Evolutionary conservation across 2,797 vertebrate species (phyloP).

Genomic region (Diplodus puntazzo): DNA sequence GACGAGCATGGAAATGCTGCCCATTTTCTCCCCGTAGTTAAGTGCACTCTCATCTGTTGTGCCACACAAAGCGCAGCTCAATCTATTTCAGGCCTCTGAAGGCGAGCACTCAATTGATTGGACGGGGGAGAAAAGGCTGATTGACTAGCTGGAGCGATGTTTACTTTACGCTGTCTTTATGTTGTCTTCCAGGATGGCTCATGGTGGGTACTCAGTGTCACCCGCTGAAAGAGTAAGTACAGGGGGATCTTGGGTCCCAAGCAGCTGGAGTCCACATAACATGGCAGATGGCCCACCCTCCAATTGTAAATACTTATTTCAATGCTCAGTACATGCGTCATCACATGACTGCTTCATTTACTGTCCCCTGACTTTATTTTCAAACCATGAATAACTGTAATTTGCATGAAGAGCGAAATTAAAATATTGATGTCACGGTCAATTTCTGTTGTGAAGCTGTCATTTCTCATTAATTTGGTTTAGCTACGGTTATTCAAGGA

Average conservation of each 20-base stretch:
- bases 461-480: slow-evolving; percentile 35
- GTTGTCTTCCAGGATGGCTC: slow-evolving; percentile 61
- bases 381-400: slow-evolving; percentile 6
- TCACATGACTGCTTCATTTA: slow-evolving; percentile 28
- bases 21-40: slow-evolving; percentile 76
- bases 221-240: slow-evolving; percentile 61
- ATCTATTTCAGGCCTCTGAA: slow-evolving; percentile 81
- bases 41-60: slow-evolving; percentile 82
- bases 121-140: slow-evolving; percentile 64
- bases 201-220: slow-evolving; percentile 57
- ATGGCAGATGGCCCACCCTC: slow-evolving; percentile 59
- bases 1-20: slow-evolving; percentile 71
- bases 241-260: slow-evolving; percentile 27
- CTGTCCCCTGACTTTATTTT: slow-evolving; percentile 26
- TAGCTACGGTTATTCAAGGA: slow-evolving; percentile 8
- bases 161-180: slow-evolving; percentile 73
- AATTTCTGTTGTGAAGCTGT: slow-evolving; percentile 27
- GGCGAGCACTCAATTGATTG: slow-evolving; percentile 82
- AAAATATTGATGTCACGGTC: slow-evolving; percentile 24
- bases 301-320: slow-evolving; percentile 59
- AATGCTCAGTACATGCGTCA: slow-evolving; percentile 28
- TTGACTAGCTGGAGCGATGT: slow-evolving; percentile 71
- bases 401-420: slow-evolving; percentile 34
- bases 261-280: slow-evolving; percentile 61
- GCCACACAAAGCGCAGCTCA: slow-evolving; percentile 71